phyloP scores from a whole-genome alignment of 2,888 invertebrate genomes.

The Lasioglossum malachurum region DNA sequence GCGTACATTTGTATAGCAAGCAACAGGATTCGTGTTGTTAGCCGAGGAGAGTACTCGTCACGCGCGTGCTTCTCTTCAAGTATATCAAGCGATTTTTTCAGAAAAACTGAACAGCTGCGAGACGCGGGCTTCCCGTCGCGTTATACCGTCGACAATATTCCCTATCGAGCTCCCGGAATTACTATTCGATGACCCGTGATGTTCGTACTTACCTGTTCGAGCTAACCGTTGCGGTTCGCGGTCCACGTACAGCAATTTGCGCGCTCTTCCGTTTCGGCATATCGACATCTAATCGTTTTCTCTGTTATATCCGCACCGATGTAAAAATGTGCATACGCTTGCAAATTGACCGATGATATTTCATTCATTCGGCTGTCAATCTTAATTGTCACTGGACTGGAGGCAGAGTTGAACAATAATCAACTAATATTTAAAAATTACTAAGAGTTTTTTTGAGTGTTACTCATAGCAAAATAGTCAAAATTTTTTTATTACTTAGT shows the following conservation, averaged over 20 bases:
- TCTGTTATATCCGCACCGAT: neutral
- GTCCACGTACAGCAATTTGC: neutral
- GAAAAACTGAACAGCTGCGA: neutral
- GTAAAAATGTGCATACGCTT: neutral
- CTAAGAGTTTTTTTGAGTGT: no score
- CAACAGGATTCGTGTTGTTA: constrained; percentile 8
- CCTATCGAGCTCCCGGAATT: neutral
- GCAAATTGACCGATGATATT: neutral
- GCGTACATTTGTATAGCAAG: neutral
- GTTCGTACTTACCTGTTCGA: neutral
- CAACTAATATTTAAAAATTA: no score
- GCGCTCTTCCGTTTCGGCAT: neutral
- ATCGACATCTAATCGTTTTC: neutral
- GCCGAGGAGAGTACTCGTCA: neutral
- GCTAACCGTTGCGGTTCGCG: neutral
- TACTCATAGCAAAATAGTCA: no score
- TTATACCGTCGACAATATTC: neutral
- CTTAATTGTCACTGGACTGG: no score
- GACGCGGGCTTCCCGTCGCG: neutral
- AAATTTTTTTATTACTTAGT: no score
- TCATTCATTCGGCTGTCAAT: neutral
- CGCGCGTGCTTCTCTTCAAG: constrained; percentile 19
- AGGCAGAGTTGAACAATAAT: no score
- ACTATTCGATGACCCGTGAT: neutral
- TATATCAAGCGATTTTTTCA: neutral